A percentile compares a stretch with the other conserved stretches of the same genome.
Conservation (phyloP, 1,140 invertebrate genomes). For the Diorhabda elongata region DNA sequence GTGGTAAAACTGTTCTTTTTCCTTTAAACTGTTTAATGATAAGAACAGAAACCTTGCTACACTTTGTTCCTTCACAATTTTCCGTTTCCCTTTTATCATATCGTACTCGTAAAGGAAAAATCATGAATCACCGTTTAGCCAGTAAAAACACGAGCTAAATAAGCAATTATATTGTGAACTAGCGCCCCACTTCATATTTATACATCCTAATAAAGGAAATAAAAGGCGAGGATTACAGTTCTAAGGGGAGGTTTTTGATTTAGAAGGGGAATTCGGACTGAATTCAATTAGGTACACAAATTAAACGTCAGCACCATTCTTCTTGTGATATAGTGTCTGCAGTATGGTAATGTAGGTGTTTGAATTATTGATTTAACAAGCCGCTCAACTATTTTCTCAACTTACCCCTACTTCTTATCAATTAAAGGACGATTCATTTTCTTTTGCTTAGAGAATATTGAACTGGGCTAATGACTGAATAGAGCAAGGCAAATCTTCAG, state of each 20-base stretch:
- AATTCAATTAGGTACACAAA: constrained; percentile 43
- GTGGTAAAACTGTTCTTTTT: no score
- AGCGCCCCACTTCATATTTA: constrained; percentile 39
- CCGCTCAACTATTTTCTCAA: no score
- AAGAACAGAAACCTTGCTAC: neutral
- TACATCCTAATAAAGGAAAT: constrained; percentile 43
- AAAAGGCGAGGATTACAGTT: constrained; percentile 40
- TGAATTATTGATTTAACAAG: neutral
- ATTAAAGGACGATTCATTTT: no score
- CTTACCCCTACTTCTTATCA: no score
- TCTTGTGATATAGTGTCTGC: constrained; percentile 31
- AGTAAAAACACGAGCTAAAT: constrained; percentile 29
- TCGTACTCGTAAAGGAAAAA: neutral
- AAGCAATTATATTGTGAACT: constrained; percentile 36
- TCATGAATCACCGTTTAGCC: constrained; percentile 11
- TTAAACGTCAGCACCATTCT: constrained; percentile 42
- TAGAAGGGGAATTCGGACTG: constrained; percentile 35
- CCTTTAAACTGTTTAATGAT: neutral
- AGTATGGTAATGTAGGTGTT: constrained; percentile 20
- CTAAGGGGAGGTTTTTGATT: constrained; percentile 35
- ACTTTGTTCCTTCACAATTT: neutral
- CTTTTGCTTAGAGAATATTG: no score
- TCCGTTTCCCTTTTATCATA: neutral
- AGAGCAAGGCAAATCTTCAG: no score
- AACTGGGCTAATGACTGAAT: no score